Evolutionary conservation across 2,113 vertebrate species (phyloP).

Genomic region (Epinephelus fuscoguttatus): DNA sequence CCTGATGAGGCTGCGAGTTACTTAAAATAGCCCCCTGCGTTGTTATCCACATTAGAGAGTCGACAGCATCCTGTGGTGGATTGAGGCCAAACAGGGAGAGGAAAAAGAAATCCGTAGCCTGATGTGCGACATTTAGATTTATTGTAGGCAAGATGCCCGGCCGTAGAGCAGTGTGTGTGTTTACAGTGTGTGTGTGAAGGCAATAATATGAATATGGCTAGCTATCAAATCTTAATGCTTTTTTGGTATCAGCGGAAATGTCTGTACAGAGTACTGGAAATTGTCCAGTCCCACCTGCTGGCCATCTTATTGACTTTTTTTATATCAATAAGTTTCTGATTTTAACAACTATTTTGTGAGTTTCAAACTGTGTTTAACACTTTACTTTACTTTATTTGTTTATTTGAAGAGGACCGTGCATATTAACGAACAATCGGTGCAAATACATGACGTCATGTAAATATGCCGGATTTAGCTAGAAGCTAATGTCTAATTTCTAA

Average conservation of each 20-base stretch:
- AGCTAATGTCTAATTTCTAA: no score
- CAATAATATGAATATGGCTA: neutral
- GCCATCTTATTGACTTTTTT: no score
- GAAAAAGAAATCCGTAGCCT: constrained; percentile 12
- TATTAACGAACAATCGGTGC: no score
- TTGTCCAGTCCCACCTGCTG: no score
- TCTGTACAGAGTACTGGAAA: no score
- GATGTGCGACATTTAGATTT: constrained; percentile 23
- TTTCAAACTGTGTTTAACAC: no score
- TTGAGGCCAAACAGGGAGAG: constrained; percentile 26
- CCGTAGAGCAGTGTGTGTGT: neutral
- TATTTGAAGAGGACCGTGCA: no score
- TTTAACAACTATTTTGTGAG: no score
- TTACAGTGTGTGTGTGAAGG: constrained; percentile 10
- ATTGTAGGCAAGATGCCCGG: neutral
- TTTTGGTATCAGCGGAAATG: neutral
- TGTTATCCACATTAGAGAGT: constrained; percentile 17
- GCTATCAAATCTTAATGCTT: neutral
- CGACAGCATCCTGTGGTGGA: constrained; percentile 14
- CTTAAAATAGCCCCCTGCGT: constrained; percentile 57
- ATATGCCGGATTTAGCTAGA: no score
- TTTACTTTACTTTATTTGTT: no score
- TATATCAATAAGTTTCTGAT: no score
- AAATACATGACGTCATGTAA: no score
- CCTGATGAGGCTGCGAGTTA: constrained; percentile 6